A percentile compares a stretch with the other conserved stretches of the same genome.
phyloP scores from a whole-genome alignment of 2,888 invertebrate genomes.

The Caenorhabditis wallacei region DNA sequence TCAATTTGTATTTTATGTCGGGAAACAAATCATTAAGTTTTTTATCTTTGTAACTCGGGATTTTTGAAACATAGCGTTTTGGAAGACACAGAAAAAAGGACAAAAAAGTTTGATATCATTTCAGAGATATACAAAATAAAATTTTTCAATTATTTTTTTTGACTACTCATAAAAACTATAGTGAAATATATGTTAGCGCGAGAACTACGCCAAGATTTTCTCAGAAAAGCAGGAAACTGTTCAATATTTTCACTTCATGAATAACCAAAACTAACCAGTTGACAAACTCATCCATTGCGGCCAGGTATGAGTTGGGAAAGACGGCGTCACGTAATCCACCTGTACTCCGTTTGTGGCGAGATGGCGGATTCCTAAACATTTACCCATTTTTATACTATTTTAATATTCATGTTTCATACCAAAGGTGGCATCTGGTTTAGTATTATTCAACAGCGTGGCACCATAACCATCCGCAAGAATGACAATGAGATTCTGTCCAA shows the following conservation, averaged over 20 bases:
- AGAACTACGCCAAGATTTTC: no score
- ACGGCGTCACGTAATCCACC: slow-evolving; percentile 79
- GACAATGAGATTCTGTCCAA: slow-evolving; percentile 82
- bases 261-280: slow-evolving; percentile 73
- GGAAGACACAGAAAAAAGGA: no score
- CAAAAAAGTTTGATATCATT: no score
- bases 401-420: slow-evolving; percentile 56
- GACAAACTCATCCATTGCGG: slow-evolving; percentile 82
- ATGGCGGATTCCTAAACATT: slow-evolving; percentile 64
- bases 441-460: slow-evolving; percentile 77
- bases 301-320: slow-evolving; percentile 82
- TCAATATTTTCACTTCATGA: neutral
- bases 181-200: no score
- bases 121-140: no score
- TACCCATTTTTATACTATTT: neutral
- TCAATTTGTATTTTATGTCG: slow-evolving; percentile 13
- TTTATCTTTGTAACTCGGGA: no score
- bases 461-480: slow-evolving; percentile 82
- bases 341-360: slow-evolving; percentile 76
- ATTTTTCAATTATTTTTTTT: no score
- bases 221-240: no score
- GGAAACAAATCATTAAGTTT: neutral
- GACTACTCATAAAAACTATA: no score
- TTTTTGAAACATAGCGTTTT: no score
- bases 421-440: slow-evolving; percentile 74